phyloP scores from a whole-genome alignment of 2,797 vertebrate genomes.

The Enoplosus armatus region DNA sequence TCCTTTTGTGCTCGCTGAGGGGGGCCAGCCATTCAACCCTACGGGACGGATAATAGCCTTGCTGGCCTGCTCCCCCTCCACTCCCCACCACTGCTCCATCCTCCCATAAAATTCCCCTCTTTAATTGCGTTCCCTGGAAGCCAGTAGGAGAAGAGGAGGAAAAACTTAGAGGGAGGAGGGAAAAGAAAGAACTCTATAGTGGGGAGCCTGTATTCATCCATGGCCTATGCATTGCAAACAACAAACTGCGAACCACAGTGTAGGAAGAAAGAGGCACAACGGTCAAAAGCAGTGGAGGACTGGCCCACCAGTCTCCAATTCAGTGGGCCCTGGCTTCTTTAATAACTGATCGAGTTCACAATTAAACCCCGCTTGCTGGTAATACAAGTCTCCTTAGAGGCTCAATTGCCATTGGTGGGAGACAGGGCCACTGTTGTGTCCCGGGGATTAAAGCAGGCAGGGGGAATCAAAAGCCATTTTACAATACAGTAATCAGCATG shows the following conservation, averaged over 20 bases:
- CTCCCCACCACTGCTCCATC: constrained; percentile 68
- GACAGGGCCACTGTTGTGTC: constrained; percentile 89
- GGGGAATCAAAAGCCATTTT: constrained; percentile 90
- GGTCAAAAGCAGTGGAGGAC: constrained; percentile 86
- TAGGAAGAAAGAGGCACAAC: constrained; percentile 79
- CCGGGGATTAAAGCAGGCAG: constrained; percentile 86
- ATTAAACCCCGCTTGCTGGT: constrained; percentile 88
- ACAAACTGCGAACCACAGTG: constrained; percentile 82
- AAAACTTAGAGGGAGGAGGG: constrained; percentile 73
- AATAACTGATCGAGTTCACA: constrained; percentile 87
- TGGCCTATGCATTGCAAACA: constrained; percentile 84
- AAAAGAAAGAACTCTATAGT: constrained; percentile 76
- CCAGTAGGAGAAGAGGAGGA: constrained; percentile 73
- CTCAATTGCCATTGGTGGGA: constrained; percentile 80
- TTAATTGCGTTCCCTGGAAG: constrained; percentile 81
- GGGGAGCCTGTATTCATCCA: constrained; percentile 80
- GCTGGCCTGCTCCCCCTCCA: constrained; percentile 69
- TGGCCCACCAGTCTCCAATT: constrained; percentile 82
- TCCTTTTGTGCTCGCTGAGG: constrained; percentile 82
- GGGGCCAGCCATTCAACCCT: constrained; percentile 80
- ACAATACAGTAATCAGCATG: constrained; percentile 93
- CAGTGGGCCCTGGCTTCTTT: constrained; percentile 83
- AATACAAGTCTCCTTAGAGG: constrained; percentile 87
- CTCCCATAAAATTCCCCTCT: constrained; percentile 81
- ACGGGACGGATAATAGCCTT: constrained; percentile 83